Base-by-base conservation (phyloP, 2,113 vertebrate genomes). In the Lepisosteus oculatus region DNA sequence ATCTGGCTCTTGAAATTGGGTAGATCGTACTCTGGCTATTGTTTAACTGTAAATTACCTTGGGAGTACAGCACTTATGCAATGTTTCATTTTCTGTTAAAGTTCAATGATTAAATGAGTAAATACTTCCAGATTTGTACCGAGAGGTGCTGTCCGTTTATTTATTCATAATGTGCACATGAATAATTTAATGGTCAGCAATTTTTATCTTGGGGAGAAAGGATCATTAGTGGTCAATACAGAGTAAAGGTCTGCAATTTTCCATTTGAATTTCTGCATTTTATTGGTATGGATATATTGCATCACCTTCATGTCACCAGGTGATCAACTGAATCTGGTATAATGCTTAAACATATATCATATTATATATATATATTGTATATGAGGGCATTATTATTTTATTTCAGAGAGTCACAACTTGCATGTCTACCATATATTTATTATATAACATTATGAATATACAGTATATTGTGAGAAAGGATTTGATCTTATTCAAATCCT, bases 151-250 rank as follows among this genome's bases (percentile, higher is more conserved):
- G 83, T 87, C 82, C 73, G 80, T 84, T 91, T 83, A 89, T 86
- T 89, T 87, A 91, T 90, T 91, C 84, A 88, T 86, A 75, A 77
- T 4, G 56, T 81, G 80, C 67, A 76, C 74, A 80, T 90, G 77
- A 88, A 90, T 89, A 87, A 89, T 90, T 90, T 84, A 92, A 68
- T 45, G 75, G 81, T 90, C 87, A 87, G 84, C 84, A 86, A 68
- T 87, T 87, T 85, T 84, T 80, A 76, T 86, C 72, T 67, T 70
- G 71, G 61, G 70, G 17, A 41, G 17, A 70, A 42, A 76, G 68
- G 79, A 74, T 83, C 68, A 78, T 84, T 76, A 84, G 83, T 84
- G 72, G 80, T 72, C 81, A 79, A 80, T 81, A 79, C 80, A 83
- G 74, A 74, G 72, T 82, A 82, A 83, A 81, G 78, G 72, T 77